Evolutionary conservation across 2,888 invertebrate species (phyloP).

Genomic region (Nesidiocoris tenuis): DNA sequence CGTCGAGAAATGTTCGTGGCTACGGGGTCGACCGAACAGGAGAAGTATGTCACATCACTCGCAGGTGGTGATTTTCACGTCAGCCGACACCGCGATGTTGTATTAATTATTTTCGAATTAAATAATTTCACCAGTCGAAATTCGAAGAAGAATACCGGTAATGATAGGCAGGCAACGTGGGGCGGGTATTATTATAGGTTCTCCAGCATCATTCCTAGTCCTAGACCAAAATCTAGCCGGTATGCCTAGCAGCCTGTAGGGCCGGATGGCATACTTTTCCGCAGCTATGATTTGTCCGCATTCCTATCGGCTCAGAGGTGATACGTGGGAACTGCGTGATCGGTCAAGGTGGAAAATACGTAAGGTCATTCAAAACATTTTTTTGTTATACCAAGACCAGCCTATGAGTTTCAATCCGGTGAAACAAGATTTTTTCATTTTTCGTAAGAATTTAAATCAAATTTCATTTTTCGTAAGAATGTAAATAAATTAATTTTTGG

Average conservation of each 20-base stretch:
- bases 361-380: no score
- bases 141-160: not conserved
- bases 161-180: not conserved
- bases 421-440: no score
- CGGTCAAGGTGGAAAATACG: no score
- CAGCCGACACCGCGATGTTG: constrained; percentile 22
- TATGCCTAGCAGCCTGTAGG: not conserved
- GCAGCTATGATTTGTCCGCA: not conserved
- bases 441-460: no score
- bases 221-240: not conserved
- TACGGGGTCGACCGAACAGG: no score
- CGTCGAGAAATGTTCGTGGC: not conserved
- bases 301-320: no score
- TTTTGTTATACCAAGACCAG: no score
- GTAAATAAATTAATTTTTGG: no score
- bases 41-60: constrained; percentile 22
- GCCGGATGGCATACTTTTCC: not conserved
- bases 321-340: no score
- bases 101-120: constrained; percentile 29
- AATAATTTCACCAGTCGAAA: constrained; percentile 23
- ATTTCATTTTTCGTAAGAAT: no score
- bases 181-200: not conserved
- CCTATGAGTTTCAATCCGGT: no score
- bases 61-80: constrained; percentile 19
- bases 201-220: not conserved